Base-by-base conservation (phyloP, 2,797 vertebrate species). In the Masticophis lateralis region DNA sequence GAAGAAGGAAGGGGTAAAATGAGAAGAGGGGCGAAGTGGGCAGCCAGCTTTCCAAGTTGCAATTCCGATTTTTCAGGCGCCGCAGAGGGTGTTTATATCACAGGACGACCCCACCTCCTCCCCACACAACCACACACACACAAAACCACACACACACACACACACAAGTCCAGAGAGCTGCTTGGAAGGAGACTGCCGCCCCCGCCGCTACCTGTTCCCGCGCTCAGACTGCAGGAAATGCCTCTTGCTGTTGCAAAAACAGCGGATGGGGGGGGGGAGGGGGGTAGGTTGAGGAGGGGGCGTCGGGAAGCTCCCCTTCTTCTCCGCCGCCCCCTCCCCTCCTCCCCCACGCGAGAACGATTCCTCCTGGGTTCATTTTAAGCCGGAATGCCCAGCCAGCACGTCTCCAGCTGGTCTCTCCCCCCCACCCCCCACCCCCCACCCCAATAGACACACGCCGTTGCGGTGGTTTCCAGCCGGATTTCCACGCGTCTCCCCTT, bases 151-250 rank as follows among this genome's bases (percentile, higher is more conserved):
- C 9, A 27, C 51, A 12, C 86, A n/a, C 12, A 28, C 37, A 51
- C 51, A 51, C 51, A 51, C 51, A 51, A 51, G 51, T 51, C 51
- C 51, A 22, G 37, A n/a, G 27, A 37, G 55, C 28, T n/a, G 56
- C 87, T 43, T 59, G 63, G 55, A 89, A 10, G 32, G 22, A 32
- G 12, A 6, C 59, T 13, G 14, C 60, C 47, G 16, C 59, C 47
- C n/a, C 83, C 32, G 14, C 92, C 89, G 20, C 89, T 90, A 90
- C 89, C 89, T 90, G 89, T 66, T 90, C 60, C 92, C 92, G 9
- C 66, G 9, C 63, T 13, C 56, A 5, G 79, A 32, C 89, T 47
- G 56, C 92, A 66, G 59, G 32, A 55, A 22, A 43, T 12, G 51
- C n/a, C 88, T 22, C 32, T 43, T n/a, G 10, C 11, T 20, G 59